Base-by-base conservation (phyloP, 2,113 vertebrate genomes). In the Zosterops borbonicus region DNA sequence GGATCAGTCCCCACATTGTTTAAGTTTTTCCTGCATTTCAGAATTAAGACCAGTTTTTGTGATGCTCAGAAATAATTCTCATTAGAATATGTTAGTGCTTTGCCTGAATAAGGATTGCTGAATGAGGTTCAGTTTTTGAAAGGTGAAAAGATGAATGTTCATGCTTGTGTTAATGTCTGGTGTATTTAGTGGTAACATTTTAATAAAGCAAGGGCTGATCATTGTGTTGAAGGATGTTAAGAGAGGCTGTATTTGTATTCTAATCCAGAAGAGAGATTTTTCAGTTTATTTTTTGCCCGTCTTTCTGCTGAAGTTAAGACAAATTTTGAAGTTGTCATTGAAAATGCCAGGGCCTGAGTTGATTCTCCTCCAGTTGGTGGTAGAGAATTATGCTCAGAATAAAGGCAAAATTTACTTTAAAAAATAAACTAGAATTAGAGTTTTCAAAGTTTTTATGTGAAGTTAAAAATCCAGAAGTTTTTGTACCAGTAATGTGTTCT, bases 1-100 rank as follows among this genome's bases (percentile, higher is more conserved):
- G 44, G 28, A 60, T 84, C 44, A 44, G 7, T 70, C 29, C 70
- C 25, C 12, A 11, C 0, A 0, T 19, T 83, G 3, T 50, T 73
- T 58, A 8, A 74, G 39, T 53, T 86, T 77, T 67, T 46, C 37
- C 6, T 44, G 14, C 0, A 0, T 83, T 90, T 82, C 14, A 56
- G 39, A 65, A 41, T 74, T 50, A 59, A 74, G 33, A 29, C 5
- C 0, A 2, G 4, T 14, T 74, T 77, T 65, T 2, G 6, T 59
- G 47, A 68, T 70, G 11, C 11, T 81, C 56, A 81, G 44, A 74
- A 86, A 24, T 29, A 77, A 89, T 52, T 82, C 17, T 64, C 3
- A 55, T 67, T 92, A 67, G 44, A 12, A 73, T 90, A 35, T 85
- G 39, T 74, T 77, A n/a, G 6, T 14, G 28, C 33, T 75, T 53